Percentiles rank a stretch among this genome's conserved stretches.
Conservation (phyloP, 2,888 invertebrate species). For the Tetragnatha montana region DNA sequence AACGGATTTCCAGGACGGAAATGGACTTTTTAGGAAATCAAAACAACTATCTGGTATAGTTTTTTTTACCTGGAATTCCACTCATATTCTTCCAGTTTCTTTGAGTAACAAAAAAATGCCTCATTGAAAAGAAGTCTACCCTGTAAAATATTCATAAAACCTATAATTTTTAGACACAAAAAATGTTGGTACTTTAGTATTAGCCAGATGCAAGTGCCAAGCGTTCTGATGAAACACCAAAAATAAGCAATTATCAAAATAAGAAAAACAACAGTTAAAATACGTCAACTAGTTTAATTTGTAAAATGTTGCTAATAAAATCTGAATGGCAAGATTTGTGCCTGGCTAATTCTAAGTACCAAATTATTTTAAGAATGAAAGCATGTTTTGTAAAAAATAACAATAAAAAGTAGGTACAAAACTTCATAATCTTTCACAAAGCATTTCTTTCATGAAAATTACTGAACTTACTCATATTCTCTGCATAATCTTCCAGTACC, state of each 20-base stretch:
- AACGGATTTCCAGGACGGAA: too few species aligned
- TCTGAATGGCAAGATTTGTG: too few species aligned
- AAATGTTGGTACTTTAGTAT: not conserved
- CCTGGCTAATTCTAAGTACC: too few species aligned
- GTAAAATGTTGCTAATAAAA: too few species aligned
- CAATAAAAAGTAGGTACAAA: not conserved
- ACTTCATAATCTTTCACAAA: not conserved
- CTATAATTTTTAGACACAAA: not conserved
- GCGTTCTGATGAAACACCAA: too few species aligned
- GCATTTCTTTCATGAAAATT: not conserved
- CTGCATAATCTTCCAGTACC: conserved; percentile 84
- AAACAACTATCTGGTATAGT: not conserved
- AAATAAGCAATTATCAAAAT: too few species aligned
- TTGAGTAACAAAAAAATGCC: conserved; percentile 91
- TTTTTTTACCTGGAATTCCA: conserved; percentile 78
- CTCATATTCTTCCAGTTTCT: conserved; percentile 90
- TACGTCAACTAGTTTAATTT: too few species aligned
- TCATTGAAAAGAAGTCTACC: conserved; percentile 85
- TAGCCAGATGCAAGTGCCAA: not conserved
- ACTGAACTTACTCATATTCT: conserved; percentile 58
- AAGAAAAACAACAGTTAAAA: too few species aligned
- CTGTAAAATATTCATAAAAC: not conserved
- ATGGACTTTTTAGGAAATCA: too few species aligned
- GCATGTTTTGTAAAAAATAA: too few species aligned
- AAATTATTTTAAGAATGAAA: too few species aligned